Evolutionary conservation across 2,888 invertebrate genomes (phyloP), one percentile per base, ranked within the genome.

Genomic region (Nesidiocoris tenuis): DNA sequence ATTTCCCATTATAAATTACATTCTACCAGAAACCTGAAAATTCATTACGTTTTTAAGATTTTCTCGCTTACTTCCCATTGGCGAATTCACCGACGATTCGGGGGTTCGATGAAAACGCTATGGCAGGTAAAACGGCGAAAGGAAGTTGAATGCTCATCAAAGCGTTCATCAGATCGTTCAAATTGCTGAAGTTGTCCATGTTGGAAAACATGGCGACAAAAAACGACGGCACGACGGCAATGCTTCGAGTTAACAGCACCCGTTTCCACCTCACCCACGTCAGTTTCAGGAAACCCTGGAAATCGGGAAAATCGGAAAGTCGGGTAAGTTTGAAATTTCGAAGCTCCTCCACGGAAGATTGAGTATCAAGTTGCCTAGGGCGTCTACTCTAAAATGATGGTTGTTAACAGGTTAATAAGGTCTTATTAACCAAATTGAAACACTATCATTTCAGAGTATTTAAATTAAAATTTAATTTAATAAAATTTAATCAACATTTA

Each of bases 151-250:
- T 84, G 79, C 91, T 90, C 93, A 94, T 93, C 3, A 95, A 87
- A 0, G 93, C 93, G 83, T 95, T 95, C 61, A 95, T 84, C 54
- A 91, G 85, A 82, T 94, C 94, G 83, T 95, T 95, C 92, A 95
- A 90, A 39, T 87, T 86, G 0, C 91, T 91, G 74, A 94, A 84
- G 80, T 91, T 88, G 64, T 88, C 85, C 81, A 93, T 88, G 78
- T 87, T 83, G 79, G 88, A 88, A 81, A 87, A 89, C 81, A 88
- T 87, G 0, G 91, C 91, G 57, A 91, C 85, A 76, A 87, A 87
- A 80, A 92, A 89, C 0, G 92, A 91, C 55, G 85, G 85, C 9
- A 90, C 83, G 78, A 95, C 94, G 23, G 95, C 95, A 80, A 95
- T 91, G 3, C 89, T 87, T 80, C 95, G 87, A 0, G 95, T 95